Percentiles rank a stretch among this genome's conserved stretches.
These are phyloP conservation scores for Meriones psammophilus DNA, from an alignment of 2,797 vertebrate genomes.

Conservation along the genomic window DNA sequence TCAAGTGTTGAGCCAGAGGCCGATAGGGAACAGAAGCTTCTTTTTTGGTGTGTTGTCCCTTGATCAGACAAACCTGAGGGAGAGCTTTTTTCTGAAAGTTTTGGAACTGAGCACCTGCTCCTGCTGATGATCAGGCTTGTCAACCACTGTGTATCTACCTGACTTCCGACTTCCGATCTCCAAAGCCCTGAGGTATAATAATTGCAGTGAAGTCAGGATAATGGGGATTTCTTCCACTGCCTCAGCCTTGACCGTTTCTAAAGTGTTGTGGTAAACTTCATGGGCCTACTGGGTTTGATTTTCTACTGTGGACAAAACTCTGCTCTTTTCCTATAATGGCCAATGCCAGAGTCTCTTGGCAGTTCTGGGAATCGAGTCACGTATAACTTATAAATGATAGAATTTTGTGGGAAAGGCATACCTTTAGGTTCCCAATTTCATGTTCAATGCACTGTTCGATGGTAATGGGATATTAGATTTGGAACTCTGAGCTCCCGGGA, in stretches of 20 bases:
- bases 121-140: slow-evolving; percentile 80
- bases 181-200: slow-evolving; percentile 86
- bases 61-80: slow-evolving; percentile 69
- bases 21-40: slow-evolving; percentile 89
- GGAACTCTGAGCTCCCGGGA: slow-evolving; percentile 3
- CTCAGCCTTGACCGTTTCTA: slow-evolving; percentile 78
- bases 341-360: background rate
- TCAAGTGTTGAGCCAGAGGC: slow-evolving; percentile 73
- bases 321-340: slow-evolving; percentile 39
- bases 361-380: slow-evolving; percentile 23
- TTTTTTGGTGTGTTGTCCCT: slow-evolving; percentile 88
- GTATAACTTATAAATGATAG: background rate
- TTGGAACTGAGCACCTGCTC: slow-evolving; percentile 90
- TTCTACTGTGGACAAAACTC: slow-evolving; percentile 28
- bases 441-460: background rate
- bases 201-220: background rate
- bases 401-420: background rate
- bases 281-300: background rate
- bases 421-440: background rate
- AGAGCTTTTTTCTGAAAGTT: slow-evolving; percentile 90
- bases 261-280: slow-evolving; percentile 39
- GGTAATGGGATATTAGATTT: background rate
- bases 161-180: slow-evolving; percentile 92
- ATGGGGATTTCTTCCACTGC: background rate
- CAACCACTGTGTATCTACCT: slow-evolving; percentile 90